Evolutionary conservation across 2,888 invertebrate genomes (phyloP).

Genomic region (Thyatira batis): DNA sequence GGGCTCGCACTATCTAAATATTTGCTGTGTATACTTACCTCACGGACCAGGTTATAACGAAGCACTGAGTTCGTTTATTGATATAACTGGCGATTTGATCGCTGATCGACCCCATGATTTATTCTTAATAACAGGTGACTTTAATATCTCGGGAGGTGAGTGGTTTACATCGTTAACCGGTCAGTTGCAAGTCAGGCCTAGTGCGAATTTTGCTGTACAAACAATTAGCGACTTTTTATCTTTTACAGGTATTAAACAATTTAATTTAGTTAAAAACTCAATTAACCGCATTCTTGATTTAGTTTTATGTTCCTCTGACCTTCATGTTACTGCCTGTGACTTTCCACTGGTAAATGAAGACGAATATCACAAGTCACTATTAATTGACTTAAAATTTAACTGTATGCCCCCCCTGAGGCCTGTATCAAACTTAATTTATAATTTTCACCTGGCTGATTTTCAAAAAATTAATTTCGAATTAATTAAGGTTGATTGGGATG

Average conservation of each 20-base stretch:
- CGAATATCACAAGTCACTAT: no score
- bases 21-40: neutral
- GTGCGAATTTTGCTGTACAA: neutral
- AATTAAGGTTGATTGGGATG: no score
- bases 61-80: constrained; percentile 4
- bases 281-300: constrained; percentile 2
- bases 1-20: neutral
- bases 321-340: neutral
- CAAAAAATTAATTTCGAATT: no score
- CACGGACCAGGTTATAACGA: neutral
- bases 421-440: no score
- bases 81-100: constrained; percentile 5
- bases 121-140: constrained; percentile 10
- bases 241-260: constrained; percentile 3
- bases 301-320: neutral
- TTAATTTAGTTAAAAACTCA: constrained; percentile 1
- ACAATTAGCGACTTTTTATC: constrained; percentile 2
- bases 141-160: constrained; percentile 3
- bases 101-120: constrained; percentile 3
- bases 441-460: no score
- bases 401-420: no score
- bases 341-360: neutral
- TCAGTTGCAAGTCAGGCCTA: neutral
- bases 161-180: neutral
- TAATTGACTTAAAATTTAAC: no score